Evolutionary conservation across 2,888 invertebrate species (phyloP), one percentile per base, ranked within the genome.

Genomic region (Leptodirus hochenwartii): DNA sequence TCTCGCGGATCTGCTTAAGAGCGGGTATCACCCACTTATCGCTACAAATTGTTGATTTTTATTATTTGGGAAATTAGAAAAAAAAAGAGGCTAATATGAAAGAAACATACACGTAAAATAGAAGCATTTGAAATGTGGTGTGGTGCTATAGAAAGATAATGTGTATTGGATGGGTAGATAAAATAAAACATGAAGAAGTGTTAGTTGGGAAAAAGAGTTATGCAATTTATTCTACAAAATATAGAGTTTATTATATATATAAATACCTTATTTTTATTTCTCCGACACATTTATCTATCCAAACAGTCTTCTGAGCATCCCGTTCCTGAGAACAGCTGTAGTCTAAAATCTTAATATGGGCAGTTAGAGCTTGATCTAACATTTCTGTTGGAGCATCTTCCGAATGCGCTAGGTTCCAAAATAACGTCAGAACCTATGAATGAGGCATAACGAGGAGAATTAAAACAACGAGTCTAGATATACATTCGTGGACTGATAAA

Each of bases 291-390:
- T 85, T 85, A 49, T 90, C 84, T 36, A 95, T 61, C 93, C 93
- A 95, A 36, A 81, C 72, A 9, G 87, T 82, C 59, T 95, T 95
- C 56, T 93, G 93, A 8, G 85, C 79, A 56, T 95, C 93, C 42
- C 93, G 69, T 51, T 95, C 90, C 64, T 91, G 91, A 31, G 91
- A 90, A 59, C 93, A 95, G 50, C 90, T 91, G 53, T 91, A 95
- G 61, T 95, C 95, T 38, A 96, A 64, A 50, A 96, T 95, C 65
- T 95, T 95, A 9, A 93, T 85, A 50, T 95, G 88, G 37, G 93
- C 90, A 17, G 77, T 75, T 40, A 96, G 59, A 2, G 95, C 93
- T 51, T 93, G 91, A 55, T 96, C 95, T 70, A 95, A 82, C 37
- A 93, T 93, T 58, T 96, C 95, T 2, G 88, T 91, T 34, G 88